phyloP scores from a whole-genome alignment of 1,140 invertebrate genomes.

The Drosophila paulistorum region DNA sequence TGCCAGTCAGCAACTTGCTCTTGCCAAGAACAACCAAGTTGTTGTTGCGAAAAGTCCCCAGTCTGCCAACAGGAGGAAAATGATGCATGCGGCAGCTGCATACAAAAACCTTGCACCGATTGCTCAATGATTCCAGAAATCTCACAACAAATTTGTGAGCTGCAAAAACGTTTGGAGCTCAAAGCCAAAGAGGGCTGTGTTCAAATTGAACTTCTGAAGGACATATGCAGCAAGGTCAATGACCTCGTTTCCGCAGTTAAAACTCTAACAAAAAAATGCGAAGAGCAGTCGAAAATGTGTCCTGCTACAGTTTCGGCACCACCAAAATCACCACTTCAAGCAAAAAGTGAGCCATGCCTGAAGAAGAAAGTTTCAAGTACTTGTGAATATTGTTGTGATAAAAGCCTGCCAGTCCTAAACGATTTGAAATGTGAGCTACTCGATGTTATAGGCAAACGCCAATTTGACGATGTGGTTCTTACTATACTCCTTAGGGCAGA shows the following conservation, averaged over 20 bases:
- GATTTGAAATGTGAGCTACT: constrained; percentile 32
- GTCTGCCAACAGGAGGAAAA: not conserved
- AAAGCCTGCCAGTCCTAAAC: constrained; percentile 19
- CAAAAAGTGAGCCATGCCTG: not conserved
- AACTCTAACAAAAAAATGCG: not conserved
- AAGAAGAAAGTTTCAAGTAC: constrained; percentile 33
- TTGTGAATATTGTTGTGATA: constrained; percentile 48
- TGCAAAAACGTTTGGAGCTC: not conserved
- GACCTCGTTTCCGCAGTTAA: not conserved
- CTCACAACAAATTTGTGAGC: not conserved
- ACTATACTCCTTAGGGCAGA: constrained; percentile 58
- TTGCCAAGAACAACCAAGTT: not conserved
- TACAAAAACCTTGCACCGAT: too few species aligned
- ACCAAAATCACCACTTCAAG: not conserved
- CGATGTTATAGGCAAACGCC: constrained; percentile 28
- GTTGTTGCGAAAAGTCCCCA: not conserved
- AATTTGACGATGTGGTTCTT: constrained; percentile 38
- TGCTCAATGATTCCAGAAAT: not conserved
- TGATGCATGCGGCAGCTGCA: not conserved
- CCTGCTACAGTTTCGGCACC: not conserved
- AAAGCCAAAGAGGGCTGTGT: not conserved
- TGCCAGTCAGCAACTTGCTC: too few species aligned
- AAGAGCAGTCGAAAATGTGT: not conserved
- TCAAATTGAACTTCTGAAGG: not conserved
- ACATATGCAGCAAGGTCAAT: not conserved